These are phyloP conservation scores for Ciconia boyciana DNA, from an alignment of 2,113 vertebrate genomes.

Conservation along the genomic window DNA sequence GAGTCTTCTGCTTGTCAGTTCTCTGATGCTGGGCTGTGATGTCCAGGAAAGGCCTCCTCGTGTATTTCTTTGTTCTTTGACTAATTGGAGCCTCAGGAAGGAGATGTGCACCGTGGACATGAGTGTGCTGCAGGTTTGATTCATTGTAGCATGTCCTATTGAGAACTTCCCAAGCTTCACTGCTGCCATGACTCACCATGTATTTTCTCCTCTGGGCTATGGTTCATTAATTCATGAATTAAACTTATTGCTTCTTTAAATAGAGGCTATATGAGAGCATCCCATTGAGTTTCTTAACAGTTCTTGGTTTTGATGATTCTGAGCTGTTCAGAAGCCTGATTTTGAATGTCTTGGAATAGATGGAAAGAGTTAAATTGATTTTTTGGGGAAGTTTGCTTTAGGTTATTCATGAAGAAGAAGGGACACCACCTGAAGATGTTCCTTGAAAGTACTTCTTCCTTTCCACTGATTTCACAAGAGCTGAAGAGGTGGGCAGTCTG, in stretches of 20 bases:
- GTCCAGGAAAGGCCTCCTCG: neutral
- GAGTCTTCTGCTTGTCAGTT: neutral
- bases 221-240: neutral
- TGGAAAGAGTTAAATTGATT: neutral
- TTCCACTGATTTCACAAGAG: neutral
- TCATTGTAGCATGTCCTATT: neutral
- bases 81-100: neutral
- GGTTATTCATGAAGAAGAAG: neutral
- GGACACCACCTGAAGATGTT: neutral
- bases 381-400: neutral
- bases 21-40: neutral
- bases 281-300: neutral
- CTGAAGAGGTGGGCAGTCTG: neutral
- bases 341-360: neutral
- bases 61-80: neutral
- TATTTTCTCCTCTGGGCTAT: neutral
- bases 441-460: neutral
- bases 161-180: neutral
- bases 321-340: neutral
- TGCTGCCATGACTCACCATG: neutral
- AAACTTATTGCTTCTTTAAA: neutral
- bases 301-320: neutral
- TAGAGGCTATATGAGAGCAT: neutral
- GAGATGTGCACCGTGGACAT: neutral
- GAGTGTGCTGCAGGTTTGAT: neutral